Conservation (phyloP, 2,888 invertebrate species). For the Eledona agricola region DNA sequence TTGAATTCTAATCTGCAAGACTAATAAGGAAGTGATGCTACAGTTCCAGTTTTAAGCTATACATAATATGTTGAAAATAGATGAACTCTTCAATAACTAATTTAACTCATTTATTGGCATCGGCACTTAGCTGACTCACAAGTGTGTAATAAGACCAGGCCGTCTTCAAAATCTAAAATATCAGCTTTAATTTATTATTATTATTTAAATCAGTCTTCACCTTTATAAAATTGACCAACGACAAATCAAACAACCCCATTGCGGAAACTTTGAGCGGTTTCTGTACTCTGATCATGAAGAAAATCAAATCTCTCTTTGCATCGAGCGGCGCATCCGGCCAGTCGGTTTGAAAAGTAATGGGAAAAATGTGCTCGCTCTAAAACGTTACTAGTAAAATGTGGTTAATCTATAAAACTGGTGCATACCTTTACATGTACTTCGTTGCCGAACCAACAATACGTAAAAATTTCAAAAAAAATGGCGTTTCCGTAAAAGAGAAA, state of each 20-base stretch:
- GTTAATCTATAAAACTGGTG: background rate
- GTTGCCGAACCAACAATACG: constrained; percentile 18
- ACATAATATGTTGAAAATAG: too few relatives aligned
- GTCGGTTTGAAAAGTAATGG: background rate
- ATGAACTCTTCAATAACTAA: too few relatives aligned
- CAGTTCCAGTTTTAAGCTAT: too few relatives aligned
- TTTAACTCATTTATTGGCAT: too few relatives aligned
- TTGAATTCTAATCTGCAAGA: too few relatives aligned
- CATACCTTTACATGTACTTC: constrained; percentile 6
- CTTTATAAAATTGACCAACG: constrained; percentile 6
- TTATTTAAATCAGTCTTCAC: constrained; percentile 3
- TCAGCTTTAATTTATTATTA: background rate
- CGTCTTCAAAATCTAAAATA: constrained; percentile 6
- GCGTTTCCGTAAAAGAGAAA: background rate
- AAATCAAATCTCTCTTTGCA: background rate
- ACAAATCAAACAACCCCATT: constrained; percentile 2
- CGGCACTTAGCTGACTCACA: background rate
- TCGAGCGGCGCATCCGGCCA: constrained; percentile 1
- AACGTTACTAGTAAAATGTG: background rate
- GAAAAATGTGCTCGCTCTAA: background rate
- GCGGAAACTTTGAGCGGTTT: constrained; percentile 1
- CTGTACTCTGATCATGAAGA: constrained; percentile 12
- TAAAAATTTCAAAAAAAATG: constrained; percentile 1
- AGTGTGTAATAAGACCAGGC: constrained; percentile 6
- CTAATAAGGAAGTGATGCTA: too few relatives aligned